A percentile compares a stretch with the other conserved stretches of the same genome.
phyloP scores from a whole-genome alignment of 2,113 vertebrate species.

The Camelus bactrianus region DNA sequence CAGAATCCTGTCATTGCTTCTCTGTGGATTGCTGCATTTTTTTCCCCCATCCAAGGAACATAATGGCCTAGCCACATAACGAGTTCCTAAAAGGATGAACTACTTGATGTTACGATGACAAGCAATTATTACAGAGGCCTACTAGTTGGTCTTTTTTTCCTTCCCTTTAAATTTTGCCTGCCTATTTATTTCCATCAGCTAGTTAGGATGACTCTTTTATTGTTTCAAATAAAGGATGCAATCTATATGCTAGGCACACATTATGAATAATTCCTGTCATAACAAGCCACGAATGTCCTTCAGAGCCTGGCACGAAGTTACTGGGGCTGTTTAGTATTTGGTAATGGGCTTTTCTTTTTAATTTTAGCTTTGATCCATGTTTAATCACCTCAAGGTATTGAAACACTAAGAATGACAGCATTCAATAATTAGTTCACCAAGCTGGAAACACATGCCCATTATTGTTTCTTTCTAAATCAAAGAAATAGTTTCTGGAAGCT shows the following conservation, averaged over 20 bases:
- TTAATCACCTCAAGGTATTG: slow-evolving; percentile 57
- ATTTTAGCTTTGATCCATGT: slow-evolving; percentile 67
- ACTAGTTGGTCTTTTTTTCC: neutral
- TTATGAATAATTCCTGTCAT: slow-evolving; percentile 85
- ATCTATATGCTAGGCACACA: slow-evolving; percentile 84
- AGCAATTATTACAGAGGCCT: slow-evolving; percentile 72
- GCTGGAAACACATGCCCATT: neutral
- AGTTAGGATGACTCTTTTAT: slow-evolving; percentile 69
- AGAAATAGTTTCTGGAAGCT: slow-evolving; percentile 29
- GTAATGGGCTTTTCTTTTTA: slow-evolving; percentile 68
- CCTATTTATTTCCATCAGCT: slow-evolving; percentile 79
- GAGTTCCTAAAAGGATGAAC: slow-evolving; percentile 75
- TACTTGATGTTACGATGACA: slow-evolving; percentile 69
- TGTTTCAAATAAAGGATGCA: slow-evolving; percentile 83
- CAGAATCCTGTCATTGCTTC: slow-evolving; percentile 69
- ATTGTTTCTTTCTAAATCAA: slow-evolving; percentile 51
- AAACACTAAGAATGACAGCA: slow-evolving; percentile 66
- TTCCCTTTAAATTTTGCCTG: slow-evolving; percentile 74
- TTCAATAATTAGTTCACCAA: slow-evolving; percentile 45
- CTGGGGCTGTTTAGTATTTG: slow-evolving; percentile 73
- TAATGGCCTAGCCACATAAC: slow-evolving; percentile 43
- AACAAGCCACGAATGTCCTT: slow-evolving; percentile 81
- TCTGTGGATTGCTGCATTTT: slow-evolving; percentile 70
- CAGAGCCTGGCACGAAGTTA: slow-evolving; percentile 74
- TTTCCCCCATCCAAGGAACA: slow-evolving; percentile 58